Evolutionary conservation across 2,888 invertebrate species (phyloP).

Genomic region (Meliscaeva auricollis): DNA sequence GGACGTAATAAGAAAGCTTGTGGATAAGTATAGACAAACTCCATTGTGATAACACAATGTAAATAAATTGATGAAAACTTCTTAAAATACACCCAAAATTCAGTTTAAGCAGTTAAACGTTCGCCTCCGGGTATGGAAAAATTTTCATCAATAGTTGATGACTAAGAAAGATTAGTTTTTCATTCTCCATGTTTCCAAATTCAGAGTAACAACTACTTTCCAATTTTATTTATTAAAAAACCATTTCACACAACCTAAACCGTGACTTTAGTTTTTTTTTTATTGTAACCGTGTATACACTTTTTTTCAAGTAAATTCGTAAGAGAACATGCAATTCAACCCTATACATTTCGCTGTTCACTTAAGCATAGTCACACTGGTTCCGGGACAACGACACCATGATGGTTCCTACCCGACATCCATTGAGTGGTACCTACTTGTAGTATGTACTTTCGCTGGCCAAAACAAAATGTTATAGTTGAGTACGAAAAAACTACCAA

Average conservation of each 20-base stretch:
- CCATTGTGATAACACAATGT: no score
- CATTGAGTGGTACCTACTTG: slow-evolving; percentile 29
- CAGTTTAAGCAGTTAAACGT: no score
- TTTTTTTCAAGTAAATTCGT: slow-evolving; percentile 32
- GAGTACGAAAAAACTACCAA: slow-evolving; percentile 12
- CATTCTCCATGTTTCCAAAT: no score
- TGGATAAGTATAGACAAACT: no score
- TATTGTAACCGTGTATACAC: slow-evolving; percentile 38
- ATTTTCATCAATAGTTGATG: no score
- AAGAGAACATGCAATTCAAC: slow-evolving; percentile 62
- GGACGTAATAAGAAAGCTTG: no score
- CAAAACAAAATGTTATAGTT: slow-evolving; percentile 29
- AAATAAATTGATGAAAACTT: no score
- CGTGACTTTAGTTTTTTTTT: background rate
- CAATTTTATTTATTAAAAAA: background rate
- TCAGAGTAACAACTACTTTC: no score
- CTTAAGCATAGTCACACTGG: slow-evolving; percentile 68
- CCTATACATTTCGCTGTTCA: slow-evolving; percentile 70
- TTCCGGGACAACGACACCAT: slow-evolving; percentile 53
- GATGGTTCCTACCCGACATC: slow-evolving; percentile 36
- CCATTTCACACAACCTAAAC: background rate
- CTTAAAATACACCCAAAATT: no score
- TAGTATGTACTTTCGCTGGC: slow-evolving; percentile 35
- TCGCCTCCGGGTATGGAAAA: no score
- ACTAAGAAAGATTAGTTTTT: no score